These are phyloP conservation scores for Pogonognathellus flavescens DNA, from an alignment of 1,140 invertebrate species.

Conservation along the genomic window DNA sequence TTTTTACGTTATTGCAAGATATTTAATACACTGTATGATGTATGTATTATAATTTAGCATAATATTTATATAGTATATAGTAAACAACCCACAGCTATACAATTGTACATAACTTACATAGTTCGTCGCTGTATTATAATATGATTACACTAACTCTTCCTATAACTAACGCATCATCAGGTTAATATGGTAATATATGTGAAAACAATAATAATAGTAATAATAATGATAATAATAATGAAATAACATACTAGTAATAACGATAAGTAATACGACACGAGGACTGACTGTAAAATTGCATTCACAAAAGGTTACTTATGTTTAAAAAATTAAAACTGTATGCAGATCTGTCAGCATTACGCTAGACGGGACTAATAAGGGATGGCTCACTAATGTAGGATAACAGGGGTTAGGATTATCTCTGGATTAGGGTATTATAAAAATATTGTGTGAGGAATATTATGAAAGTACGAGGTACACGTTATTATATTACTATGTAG, in stretches of 20 bases:
- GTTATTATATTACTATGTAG: constrained; percentile 4
- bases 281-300: constrained; percentile 44
- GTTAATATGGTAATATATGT: too few species aligned
- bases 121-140: neutral
- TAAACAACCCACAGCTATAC: too few species aligned
- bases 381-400: neutral
- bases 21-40: too few species aligned
- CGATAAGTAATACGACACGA: constrained; percentile 32
- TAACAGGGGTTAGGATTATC: constrained; percentile 16
- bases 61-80: too few species aligned
- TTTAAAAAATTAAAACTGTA: constrained; percentile 39
- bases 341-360: neutral
- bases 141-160: neutral
- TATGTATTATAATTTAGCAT: too few species aligned
- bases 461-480: constrained; percentile 38
- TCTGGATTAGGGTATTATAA: neutral
- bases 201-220: constrained; percentile 9
- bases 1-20: too few species aligned
- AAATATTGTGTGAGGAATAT: constrained; percentile 35
- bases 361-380: neutral
- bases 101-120: neutral
- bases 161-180: neutral
- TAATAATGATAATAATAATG: constrained; percentile 3
- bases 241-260: constrained; percentile 4
- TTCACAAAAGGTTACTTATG: constrained; percentile 32